phyloP scores from a whole-genome alignment of 2,797 vertebrate genomes.

The Cirrhinus molitorella region DNA sequence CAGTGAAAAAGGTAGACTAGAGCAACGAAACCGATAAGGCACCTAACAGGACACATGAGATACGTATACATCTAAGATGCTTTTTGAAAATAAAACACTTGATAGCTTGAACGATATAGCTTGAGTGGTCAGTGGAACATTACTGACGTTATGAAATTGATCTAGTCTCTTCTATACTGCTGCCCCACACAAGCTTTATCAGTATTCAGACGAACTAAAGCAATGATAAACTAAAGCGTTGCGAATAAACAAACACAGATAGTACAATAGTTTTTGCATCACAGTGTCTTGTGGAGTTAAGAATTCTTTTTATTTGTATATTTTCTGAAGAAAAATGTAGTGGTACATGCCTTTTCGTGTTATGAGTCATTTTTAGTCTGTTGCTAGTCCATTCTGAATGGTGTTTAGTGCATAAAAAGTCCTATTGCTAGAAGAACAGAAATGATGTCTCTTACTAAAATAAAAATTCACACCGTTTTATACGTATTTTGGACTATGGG shows the following conservation, averaged over 20 bases:
- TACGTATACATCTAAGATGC: neutral
- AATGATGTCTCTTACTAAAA: too few species aligned
- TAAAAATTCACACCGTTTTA: too few species aligned
- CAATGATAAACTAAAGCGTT: neutral
- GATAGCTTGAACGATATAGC: neutral
- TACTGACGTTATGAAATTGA: neutral
- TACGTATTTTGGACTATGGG: too few species aligned
- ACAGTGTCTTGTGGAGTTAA: neutral
- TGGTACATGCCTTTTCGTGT: too few species aligned
- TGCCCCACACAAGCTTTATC: neutral
- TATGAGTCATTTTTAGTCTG: neutral
- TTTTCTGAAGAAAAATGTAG: neutral
- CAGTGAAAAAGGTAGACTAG: conserved; percentile 62
- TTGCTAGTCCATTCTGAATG: neutral
- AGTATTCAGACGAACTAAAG: neutral
- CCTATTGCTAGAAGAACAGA: too few species aligned
- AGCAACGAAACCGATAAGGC: neutral
- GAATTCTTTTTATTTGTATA: neutral
- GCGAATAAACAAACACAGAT: neutral
- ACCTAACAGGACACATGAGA: neutral
- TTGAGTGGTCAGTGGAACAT: neutral
- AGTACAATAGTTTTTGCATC: too few species aligned
- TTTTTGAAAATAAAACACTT: neutral
- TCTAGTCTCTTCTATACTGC: neutral
- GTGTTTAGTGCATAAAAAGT: too few species aligned